Base-by-base conservation (phyloP, 2,797 vertebrate genomes). In the Odontamblyopus rebecca region DNA sequence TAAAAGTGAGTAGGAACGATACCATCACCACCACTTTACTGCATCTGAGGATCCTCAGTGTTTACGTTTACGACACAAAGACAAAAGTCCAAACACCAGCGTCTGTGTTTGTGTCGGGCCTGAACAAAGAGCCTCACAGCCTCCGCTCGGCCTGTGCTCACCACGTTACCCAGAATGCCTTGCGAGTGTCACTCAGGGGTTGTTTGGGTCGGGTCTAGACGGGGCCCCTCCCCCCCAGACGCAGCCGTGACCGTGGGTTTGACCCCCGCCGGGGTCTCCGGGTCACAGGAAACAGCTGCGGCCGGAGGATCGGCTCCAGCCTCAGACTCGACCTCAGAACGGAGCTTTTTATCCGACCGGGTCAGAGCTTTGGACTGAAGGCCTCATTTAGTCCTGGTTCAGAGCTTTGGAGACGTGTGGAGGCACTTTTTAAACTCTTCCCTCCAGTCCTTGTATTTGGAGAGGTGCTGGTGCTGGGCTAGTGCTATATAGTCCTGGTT, bases 211-310 rank as follows among this genome's bases (percentile, higher is more conserved):
- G 0, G 62, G 83, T 86, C 85, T 80, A 89, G 84, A 90, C 87
- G 6, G 48, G 72, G 23, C 35, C 35, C 62, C 50, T 56, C 70
- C 53, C 72, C 79, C 35, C 41, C 70, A 29, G 73, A 82, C 82
- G 73, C 19, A 76, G 50, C 74, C n/a, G 12, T 86, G 86, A 89
- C 85, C 68, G 61, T 86, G 86, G 79, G 82, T 73, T 88, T 86
- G 85, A 88, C 83, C 78, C 27, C 23, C 23, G 23, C 74, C 29
- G 83, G 75, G 69, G 73, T 84, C 74, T 86, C 70, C 72, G 78
- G 82, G 74, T 80, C 57, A 70, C 35, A 87, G 85, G 84, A 86
- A 89, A 87, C 89, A 89, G 89, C 89, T 90, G 87, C 68, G 84
- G 84, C 82, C 78, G 75, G 71, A 74, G 81, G 62, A 85, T 23